Evolutionary conservation across 2,113 vertebrate genomes (phyloP).

Genomic region (Istiophorus platypterus): DNA sequence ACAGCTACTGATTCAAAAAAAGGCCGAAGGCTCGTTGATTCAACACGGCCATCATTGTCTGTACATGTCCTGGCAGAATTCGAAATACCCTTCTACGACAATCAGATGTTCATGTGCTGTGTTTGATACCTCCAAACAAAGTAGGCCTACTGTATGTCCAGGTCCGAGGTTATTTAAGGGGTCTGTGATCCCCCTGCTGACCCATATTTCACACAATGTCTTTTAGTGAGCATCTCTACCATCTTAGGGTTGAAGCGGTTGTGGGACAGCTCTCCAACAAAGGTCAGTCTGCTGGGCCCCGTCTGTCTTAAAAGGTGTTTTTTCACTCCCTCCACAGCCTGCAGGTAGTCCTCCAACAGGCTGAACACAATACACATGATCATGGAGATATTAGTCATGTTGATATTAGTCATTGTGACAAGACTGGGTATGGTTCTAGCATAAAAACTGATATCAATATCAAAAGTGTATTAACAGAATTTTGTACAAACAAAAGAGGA

Average conservation of each 20-base stretch:
- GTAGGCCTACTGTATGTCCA: not conserved
- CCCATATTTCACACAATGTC: not conserved
- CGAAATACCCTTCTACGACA: not conserved
- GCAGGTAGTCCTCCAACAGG: conserved; percentile 92
- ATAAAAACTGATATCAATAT: too few species aligned
- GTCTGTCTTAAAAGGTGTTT: conserved; percentile 90
- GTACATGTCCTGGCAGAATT: not conserved
- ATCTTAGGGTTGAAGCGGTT: conserved; percentile 96
- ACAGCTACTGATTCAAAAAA: not conserved
- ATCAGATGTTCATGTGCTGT: not conserved
- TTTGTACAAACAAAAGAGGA: not conserved
- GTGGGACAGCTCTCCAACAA: conserved; percentile 93
- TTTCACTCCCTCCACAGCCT: conserved; percentile 91
- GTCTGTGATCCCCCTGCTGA: not conserved
- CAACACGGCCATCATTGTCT: not conserved
- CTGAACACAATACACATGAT: conserved; percentile 61
- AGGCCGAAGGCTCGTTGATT: conserved; percentile 27
- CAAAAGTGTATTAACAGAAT: too few species aligned
- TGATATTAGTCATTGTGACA: not conserved
- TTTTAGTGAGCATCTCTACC: conserved; percentile 80
- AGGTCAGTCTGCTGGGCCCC: conserved; percentile 87
- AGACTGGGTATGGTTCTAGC: too few species aligned
- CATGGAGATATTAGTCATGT: not conserved
- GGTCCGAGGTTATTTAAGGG: not conserved
- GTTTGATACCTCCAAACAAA: not conserved